phyloP scores from a whole-genome alignment of 2,113 vertebrate genomes.

The Mirounga angustirostris region DNA sequence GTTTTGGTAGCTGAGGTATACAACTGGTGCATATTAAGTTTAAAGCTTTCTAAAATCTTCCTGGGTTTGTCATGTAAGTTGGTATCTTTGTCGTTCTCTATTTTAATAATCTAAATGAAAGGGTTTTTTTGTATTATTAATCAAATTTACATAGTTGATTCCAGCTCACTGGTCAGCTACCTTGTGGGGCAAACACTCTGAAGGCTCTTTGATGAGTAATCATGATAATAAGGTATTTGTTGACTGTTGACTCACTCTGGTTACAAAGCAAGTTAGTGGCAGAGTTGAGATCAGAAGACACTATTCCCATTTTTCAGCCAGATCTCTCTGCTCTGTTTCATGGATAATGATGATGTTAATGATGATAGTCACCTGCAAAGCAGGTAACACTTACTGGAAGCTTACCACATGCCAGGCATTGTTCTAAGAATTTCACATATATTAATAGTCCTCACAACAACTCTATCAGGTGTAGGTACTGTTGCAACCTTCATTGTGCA shows the following conservation, averaged over 20 bases:
- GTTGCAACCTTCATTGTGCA: slow-evolving; percentile 24
- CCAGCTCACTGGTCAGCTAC: not conserved
- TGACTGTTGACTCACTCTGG: slow-evolving; percentile 15
- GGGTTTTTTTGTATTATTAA: slow-evolving; percentile 16
- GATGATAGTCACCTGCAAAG: slow-evolving; percentile 33
- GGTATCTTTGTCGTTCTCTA: slow-evolving; percentile 10
- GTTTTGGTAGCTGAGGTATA: slow-evolving; percentile 22
- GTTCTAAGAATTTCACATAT: slow-evolving; percentile 1
- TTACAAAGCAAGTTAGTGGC: slow-evolving; percentile 25
- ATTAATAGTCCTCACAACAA: slow-evolving; percentile 34
- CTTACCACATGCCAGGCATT: slow-evolving; percentile 5
- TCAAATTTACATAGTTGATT: slow-evolving; percentile 55
- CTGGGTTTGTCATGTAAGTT: slow-evolving; percentile 34
- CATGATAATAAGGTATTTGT: slow-evolving; percentile 35
- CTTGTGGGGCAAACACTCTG: not conserved
- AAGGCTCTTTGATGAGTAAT: slow-evolving; percentile 44
- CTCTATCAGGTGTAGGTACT: not conserved
- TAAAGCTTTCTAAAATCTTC: slow-evolving; percentile 43
- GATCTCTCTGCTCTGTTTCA: not conserved
- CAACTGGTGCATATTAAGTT: not conserved
- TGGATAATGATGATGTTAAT: not conserved
- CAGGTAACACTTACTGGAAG: slow-evolving; percentile 37
- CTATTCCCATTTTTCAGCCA: slow-evolving; percentile 18
- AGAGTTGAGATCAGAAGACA: slow-evolving; percentile 57
- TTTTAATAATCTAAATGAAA: slow-evolving; percentile 56